Base-by-base conservation (phyloP, 2,888 invertebrate genomes). In the Arrhopalites spinosus region DNA sequence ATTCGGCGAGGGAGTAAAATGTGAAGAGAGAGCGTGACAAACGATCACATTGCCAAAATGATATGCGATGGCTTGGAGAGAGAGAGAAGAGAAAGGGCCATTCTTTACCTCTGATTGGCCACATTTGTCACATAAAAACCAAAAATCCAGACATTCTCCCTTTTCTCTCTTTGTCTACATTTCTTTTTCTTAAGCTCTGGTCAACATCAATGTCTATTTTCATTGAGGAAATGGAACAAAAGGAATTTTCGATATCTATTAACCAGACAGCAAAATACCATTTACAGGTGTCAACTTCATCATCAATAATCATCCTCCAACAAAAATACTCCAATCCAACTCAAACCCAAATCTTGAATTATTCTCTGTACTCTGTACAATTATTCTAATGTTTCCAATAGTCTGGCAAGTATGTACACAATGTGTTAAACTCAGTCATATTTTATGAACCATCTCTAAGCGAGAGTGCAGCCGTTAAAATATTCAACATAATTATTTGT, bases 31-130 rank as follows among this genome's bases (percentile, higher is more conserved):
- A 68, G 30, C 20, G 74, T 74, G 74, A 74, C 74, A 66, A 74
- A 74, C 68, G 74, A 68, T 27, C 66, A n/a, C 74, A 73, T 66
- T 59, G 67, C 67, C 67, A 67, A 68, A 56, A 68, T 74, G 68
- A 68, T 74, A 68, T 68, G 74, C 64, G 59, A 61, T 61, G 15
- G 69, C 59, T 2, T 3, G 20, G n/a, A 50, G 3, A 11, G n/a
- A 50, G 50, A 50, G 20, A 50, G 20, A 59, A 50, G 67, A 56
- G 73, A 68, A 23, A 50, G 68, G 64, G 53, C 73, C 69, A 76
- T 76, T 76, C 76, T 69, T 76, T 61, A 73, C 69, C 73, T 73
- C 73, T 76, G 73, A 76, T 76, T 76, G 73, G 69, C 76, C 70
- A 73, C 76, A 76, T 76, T 76, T 76, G 73, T 76, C 76, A 69